These are phyloP conservation scores for Eilema caniola DNA, from an alignment of 2,888 invertebrate genomes.

Conservation along the genomic window DNA sequence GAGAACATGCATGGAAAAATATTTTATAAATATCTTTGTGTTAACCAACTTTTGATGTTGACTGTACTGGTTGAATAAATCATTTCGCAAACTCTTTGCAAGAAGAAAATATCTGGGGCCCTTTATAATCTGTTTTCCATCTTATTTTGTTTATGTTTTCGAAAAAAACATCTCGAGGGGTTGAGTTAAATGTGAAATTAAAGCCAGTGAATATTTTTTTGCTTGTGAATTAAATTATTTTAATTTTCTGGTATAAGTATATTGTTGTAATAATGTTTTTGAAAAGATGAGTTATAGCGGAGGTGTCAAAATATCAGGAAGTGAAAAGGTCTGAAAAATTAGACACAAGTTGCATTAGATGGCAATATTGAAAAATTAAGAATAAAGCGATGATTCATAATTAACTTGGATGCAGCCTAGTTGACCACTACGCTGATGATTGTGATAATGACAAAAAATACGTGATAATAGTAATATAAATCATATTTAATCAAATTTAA, in stretches of 20 bases:
- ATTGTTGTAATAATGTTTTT: slow-evolving; percentile 9
- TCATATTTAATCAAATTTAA: too few relatives aligned
- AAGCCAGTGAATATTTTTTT: slow-evolving; percentile 22
- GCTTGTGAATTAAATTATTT: slow-evolving; percentile 8
- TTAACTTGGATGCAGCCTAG: too few relatives aligned
- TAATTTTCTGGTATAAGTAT: not conserved
- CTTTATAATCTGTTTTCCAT: slow-evolving; percentile 24
- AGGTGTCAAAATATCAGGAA: not conserved
- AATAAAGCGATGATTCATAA: too few relatives aligned
- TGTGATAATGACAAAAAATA: too few relatives aligned
- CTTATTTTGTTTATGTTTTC: slow-evolving; percentile 20
- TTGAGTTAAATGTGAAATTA: slow-evolving; percentile 22
- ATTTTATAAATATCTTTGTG: too few relatives aligned
- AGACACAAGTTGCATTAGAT: too few relatives aligned
- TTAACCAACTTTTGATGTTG: too few relatives aligned
- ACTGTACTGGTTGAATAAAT: slow-evolving; percentile 37
- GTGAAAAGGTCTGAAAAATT: not conserved
- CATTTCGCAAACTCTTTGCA: slow-evolving; percentile 22
- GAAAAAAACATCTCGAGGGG: slow-evolving; percentile 13
- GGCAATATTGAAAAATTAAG: too few relatives aligned
- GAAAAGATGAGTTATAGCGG: not conserved
- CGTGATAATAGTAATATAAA: too few relatives aligned
- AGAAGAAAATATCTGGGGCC: slow-evolving; percentile 23
- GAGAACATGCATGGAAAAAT: too few relatives aligned
- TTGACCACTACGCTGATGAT: too few relatives aligned